These are phyloP conservation scores for Mus caroli DNA, from an alignment of 2,797 vertebrate genomes.

Conservation along the genomic window DNA sequence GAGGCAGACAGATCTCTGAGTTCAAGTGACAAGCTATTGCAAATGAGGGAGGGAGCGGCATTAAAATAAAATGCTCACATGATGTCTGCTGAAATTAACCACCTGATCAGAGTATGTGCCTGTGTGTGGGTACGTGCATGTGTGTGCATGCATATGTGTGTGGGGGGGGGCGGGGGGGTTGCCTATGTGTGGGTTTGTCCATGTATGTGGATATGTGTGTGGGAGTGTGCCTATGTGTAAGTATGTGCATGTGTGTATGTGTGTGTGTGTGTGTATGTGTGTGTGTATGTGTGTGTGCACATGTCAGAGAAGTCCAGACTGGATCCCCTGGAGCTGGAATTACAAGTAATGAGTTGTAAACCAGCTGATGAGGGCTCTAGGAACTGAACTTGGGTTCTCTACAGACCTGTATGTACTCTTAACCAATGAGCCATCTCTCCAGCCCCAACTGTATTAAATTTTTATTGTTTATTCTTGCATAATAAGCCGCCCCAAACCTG, in stretches of 20 bases:
- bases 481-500: background rate
- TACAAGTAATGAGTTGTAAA: background rate
- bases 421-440: background rate
- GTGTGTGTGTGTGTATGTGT: background rate
- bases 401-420: background rate
- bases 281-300: background rate
- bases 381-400: background rate
- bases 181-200: background rate
- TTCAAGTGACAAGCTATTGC: background rate
- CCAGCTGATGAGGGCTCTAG: background rate
- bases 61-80: background rate
- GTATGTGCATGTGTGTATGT: background rate
- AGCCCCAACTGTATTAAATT: background rate
- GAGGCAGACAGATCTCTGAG: background rate
- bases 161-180: no score
- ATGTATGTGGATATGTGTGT: background rate
- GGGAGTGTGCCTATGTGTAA: background rate
- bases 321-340: background rate
- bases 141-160: background rate
- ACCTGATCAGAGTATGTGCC: background rate
- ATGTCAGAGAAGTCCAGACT: background rate
- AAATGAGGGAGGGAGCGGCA: background rate
- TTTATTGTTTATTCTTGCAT: background rate
- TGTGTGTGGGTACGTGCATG: background rate
- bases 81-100: conserved; percentile 8